A percentile compares a stretch with the other conserved stretches of the same genome.
phyloP scores from a whole-genome alignment of 2,797 vertebrate species.

The Sebastiscus tertius region DNA sequence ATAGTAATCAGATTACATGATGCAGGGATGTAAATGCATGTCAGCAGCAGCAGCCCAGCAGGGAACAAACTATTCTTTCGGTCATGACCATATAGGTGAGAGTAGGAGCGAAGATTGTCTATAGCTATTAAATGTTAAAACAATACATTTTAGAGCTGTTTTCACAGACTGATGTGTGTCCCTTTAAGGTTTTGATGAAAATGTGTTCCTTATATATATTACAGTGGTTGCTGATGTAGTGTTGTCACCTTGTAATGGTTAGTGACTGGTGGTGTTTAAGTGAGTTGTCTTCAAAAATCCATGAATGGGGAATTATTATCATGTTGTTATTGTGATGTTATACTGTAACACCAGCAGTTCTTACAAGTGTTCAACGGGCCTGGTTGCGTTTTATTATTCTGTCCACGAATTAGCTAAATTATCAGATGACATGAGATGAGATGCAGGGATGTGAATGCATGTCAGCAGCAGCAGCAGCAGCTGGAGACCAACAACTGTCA shows the following conservation, averaged over 20 bases:
- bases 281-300: background rate
- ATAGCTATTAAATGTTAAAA: no score
- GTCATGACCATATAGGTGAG: no score
- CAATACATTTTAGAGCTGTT: background rate
- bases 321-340: background rate
- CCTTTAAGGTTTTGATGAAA: background rate
- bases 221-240: background rate
- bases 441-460: background rate
- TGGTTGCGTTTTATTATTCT: background rate
- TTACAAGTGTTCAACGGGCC: background rate
- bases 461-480: constrained; percentile 14
- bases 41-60: no score
- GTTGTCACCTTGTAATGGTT: background rate
- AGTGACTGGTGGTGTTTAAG: background rate
- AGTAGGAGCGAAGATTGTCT: no score
- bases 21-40: no score
- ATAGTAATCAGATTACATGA: no score
- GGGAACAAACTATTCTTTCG: no score
- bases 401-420: background rate
- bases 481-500: constrained; percentile 58
- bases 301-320: constrained; percentile 14
- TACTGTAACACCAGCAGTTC: background rate
- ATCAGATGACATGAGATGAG: background rate
- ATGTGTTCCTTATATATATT: background rate
- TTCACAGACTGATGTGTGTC: background rate